These are phyloP conservation scores for Ormyrus nitidulus DNA, from an alignment of 2,888 invertebrate species.

Conservation along the genomic window DNA sequence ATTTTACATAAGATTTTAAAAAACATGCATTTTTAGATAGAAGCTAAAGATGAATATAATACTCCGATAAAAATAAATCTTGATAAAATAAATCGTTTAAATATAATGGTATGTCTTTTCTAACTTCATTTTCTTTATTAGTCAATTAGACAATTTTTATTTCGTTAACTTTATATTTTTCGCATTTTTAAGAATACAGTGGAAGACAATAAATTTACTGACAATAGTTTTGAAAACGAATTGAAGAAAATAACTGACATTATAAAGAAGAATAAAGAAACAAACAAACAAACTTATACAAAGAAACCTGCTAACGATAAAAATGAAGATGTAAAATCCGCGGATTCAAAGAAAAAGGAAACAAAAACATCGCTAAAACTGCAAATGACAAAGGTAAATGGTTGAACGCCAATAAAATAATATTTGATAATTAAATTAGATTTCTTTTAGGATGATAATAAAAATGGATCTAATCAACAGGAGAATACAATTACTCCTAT, in stretches of 20 bases:
- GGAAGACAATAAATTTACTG: too few relatives aligned
- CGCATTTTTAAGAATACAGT: background rate
- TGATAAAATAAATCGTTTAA: slow-evolving; percentile 2
- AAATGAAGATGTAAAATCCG: background rate
- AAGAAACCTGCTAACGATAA: background rate
- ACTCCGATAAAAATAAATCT: background rate
- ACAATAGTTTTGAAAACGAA: too few relatives aligned
- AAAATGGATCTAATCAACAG: too few relatives aligned
- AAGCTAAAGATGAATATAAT: background rate
- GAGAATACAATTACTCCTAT: too few relatives aligned
- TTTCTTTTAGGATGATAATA: too few relatives aligned
- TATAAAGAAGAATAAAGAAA: background rate
- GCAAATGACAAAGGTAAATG: too few relatives aligned
- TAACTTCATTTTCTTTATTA: background rate
- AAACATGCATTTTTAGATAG: slow-evolving; percentile 1
- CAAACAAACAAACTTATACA: background rate
- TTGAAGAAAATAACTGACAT: too few relatives aligned
- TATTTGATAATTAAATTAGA: too few relatives aligned
- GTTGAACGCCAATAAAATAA: too few relatives aligned
- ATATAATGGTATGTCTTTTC: background rate
- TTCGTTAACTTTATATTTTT: too few relatives aligned
- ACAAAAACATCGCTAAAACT: too few relatives aligned
- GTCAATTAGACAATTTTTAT: background rate
- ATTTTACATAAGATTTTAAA: background rate
- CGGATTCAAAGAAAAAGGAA: too few relatives aligned